These are phyloP conservation scores for Drosophila borborema DNA, from an alignment of 2,888 invertebrate genomes.

Conservation along the genomic window DNA sequence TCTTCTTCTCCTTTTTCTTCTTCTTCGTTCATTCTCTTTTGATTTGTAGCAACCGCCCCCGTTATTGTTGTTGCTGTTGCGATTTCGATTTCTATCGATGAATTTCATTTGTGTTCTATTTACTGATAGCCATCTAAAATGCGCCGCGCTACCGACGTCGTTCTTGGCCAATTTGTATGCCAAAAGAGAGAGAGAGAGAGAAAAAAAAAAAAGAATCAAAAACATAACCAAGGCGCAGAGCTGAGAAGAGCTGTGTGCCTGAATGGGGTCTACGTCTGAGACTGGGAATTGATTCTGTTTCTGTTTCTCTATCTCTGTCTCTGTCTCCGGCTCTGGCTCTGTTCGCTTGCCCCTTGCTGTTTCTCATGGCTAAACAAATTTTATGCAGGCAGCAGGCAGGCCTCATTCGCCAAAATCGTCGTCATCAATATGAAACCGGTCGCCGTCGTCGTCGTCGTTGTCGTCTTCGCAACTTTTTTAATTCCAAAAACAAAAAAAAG, in stretches of 20 bases:
- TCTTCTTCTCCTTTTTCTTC: background rate
- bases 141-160: conserved; percentile 75
- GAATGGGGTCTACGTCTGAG: conserved; percentile 9
- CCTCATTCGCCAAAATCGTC: conserved; percentile 47
- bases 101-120: conserved; percentile 83
- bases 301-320: background rate
- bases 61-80: conserved; percentile 43
- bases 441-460: conserved; percentile 7
- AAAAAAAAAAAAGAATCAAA: background rate
- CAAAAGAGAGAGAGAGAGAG: conserved; percentile 6
- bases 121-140: conserved; percentile 83
- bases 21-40: conserved; percentile 21
- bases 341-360: conserved; percentile 51
- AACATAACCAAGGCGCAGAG: conserved; percentile 2
- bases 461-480: conserved; percentile 8
- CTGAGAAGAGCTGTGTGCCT: background rate
- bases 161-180: conserved; percentile 74
- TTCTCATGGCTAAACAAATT: conserved; percentile 72
- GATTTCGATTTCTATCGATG: conserved; percentile 84
- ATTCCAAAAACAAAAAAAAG: background rate
- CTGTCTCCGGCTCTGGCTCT: background rate
- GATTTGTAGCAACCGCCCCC: conserved; percentile 52
- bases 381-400: conserved; percentile 67
- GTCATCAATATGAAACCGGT: conserved; percentile 73
- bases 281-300: conserved; percentile 19